phyloP scores from a whole-genome alignment of 2,797 vertebrate genomes.

The Danio kyathit region DNA sequence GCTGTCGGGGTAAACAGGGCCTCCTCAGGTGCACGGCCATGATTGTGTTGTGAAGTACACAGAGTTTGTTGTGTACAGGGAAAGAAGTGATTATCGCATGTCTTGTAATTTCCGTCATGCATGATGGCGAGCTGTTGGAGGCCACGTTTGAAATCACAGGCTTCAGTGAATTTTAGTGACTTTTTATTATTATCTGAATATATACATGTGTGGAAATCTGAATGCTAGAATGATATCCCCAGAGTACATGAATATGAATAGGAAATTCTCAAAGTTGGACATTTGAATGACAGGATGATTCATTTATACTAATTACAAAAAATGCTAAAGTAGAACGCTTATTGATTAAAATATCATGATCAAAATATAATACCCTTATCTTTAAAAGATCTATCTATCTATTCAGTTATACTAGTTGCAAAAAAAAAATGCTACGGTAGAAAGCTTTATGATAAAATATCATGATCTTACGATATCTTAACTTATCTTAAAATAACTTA shows the following conservation, averaged over 20 bases:
- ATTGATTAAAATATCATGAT: no score
- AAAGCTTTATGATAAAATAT: no score
- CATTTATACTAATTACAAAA: no score
- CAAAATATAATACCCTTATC: no score
- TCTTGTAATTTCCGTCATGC: slow-evolving; percentile 22
- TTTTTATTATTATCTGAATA: slow-evolving; percentile 13
- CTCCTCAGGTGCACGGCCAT: neutral
- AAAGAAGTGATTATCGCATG: slow-evolving; percentile 6
- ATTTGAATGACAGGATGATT: no score
- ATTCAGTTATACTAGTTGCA: no score
- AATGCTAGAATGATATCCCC: neutral
- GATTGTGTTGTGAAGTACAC: slow-evolving; percentile 46
- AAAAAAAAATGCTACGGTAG: no score
- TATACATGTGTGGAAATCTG: neutral
- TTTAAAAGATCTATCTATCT: no score
- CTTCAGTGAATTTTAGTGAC: slow-evolving; percentile 8
- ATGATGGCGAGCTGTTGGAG: slow-evolving; percentile 7
- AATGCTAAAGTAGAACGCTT: no score
- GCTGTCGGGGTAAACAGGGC: neutral
- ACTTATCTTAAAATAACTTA: no score
- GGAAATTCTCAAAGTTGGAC: no score
- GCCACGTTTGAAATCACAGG: slow-evolving; percentile 1
- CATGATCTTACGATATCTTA: no score
- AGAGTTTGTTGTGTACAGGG: neutral
- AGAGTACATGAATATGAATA: neutral